phyloP scores from a whole-genome alignment of 2,888 invertebrate genomes.

The Brachyopa scutellaris region DNA sequence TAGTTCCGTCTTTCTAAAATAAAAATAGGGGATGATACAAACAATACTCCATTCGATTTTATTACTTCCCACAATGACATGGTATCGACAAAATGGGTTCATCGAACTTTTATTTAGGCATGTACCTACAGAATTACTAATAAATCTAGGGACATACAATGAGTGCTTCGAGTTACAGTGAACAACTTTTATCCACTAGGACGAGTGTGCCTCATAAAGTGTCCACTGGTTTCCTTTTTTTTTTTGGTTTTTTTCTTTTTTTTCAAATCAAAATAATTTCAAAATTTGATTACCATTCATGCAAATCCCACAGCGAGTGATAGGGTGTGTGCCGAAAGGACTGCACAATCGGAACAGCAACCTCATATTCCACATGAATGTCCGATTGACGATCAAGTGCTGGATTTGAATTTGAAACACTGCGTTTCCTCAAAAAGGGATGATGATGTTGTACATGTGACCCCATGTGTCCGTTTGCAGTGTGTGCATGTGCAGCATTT shows the following conservation, averaged over 20 bases:
- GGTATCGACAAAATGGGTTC: neutral
- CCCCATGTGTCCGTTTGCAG: slow-evolving; percentile 36
- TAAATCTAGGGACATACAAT: neutral
- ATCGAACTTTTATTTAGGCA: neutral
- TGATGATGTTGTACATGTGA: no score
- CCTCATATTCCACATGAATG: slow-evolving; percentile 81
- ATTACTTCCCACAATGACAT: neutral
- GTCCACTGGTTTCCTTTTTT: no score
- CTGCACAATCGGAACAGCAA: slow-evolving; percentile 81
- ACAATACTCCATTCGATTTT: no score
- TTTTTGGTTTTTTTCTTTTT: no score
- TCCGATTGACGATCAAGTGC: slow-evolving; percentile 79
- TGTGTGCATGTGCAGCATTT: slow-evolving; percentile 36
- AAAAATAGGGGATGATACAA: no score
- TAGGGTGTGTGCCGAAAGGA: slow-evolving; percentile 82
- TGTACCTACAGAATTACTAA: neutral
- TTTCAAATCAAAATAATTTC: no score
- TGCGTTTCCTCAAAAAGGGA: slow-evolving; percentile 78
- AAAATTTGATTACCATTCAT: slow-evolving; percentile 82
- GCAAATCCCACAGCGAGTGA: slow-evolving; percentile 81
- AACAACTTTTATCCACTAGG: no score
- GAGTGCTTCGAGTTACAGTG: no score
- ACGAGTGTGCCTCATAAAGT: no score
- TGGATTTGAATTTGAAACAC: slow-evolving; percentile 80
- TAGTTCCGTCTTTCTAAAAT: no score